A percentile compares a stretch with the other conserved stretches of the same genome.
Conservation (phyloP, 2,113 vertebrate genomes). For the Platysteira castanea region DNA sequence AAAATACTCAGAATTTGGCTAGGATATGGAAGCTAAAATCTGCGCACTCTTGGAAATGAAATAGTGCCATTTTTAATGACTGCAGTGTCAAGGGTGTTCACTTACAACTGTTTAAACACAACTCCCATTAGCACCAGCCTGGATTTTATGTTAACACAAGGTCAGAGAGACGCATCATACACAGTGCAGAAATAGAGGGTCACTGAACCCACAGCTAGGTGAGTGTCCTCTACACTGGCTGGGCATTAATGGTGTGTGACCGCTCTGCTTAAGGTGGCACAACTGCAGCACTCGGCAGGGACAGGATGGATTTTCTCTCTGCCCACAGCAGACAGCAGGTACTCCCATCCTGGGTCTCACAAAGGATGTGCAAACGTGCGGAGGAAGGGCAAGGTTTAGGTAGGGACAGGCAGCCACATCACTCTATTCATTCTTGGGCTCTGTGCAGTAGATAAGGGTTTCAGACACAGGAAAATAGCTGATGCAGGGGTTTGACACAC, state of each 20-base stretch:
- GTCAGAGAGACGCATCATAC: neutral
- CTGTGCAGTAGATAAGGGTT: neutral
- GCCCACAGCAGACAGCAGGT: neutral
- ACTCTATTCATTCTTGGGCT: accelerated
- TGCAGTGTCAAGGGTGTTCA: neutral
- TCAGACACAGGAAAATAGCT: neutral
- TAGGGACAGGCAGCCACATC: neutral
- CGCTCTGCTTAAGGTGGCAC: neutral
- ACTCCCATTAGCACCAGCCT: neutral
- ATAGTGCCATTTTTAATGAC: neutral
- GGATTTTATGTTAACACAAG: neutral
- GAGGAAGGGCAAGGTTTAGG: neutral
- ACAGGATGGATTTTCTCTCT: neutral
- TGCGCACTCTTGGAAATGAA: neutral
- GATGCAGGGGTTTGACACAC: neutral
- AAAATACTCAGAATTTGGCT: neutral
- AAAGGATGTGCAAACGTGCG: accelerated
- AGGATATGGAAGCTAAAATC: neutral
- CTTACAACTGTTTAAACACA: neutral
- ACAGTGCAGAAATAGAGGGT: neutral
- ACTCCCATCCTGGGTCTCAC: neutral
- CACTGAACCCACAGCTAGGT: neutral
- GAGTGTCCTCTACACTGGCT: neutral
- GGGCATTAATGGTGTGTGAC: neutral
- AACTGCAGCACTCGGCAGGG: neutral